A percentile compares a stretch with the other conserved stretches of the same genome.
Evolutionary conservation across 2,888 invertebrate genomes (phyloP).

Genomic region (Leptinotarsa rubiginosa): DNA sequence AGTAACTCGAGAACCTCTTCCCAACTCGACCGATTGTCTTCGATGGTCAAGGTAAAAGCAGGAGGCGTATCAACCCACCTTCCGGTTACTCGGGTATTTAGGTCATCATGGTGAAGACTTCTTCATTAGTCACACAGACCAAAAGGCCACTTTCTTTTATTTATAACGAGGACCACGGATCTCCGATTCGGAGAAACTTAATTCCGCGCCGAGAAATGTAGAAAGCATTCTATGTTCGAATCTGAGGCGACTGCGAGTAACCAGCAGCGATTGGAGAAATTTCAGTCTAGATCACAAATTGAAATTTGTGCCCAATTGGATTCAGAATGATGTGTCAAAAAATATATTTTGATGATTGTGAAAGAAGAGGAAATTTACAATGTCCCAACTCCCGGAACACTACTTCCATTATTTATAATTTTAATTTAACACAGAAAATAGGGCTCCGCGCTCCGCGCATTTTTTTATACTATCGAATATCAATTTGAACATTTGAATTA

Average conservation of each 20-base stretch:
- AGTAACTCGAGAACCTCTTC: slow-evolving; percentile 16
- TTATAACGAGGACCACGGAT: slow-evolving; percentile 15
- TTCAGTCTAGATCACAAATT: too few species aligned
- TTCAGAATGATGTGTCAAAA: too few species aligned
- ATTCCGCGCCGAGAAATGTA: slow-evolving; percentile 10
- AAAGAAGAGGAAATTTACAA: too few species aligned
- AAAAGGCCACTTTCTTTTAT: slow-evolving; percentile 15
- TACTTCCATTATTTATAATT: too few species aligned
- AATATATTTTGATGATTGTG: too few species aligned
- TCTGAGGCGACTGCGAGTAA: neutral
- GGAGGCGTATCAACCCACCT: slow-evolving; percentile 8
- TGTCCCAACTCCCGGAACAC: too few species aligned
- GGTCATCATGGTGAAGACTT: neutral
- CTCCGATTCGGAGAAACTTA: slow-evolving; percentile 6
- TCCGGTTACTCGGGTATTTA: slow-evolving; percentile 17
- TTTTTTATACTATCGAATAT: too few species aligned
- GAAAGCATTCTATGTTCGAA: slow-evolving; percentile 3
- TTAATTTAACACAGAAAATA: too few species aligned
- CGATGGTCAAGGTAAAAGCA: slow-evolving; percentile 15
- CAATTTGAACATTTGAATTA: too few species aligned
- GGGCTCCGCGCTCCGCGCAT: too few species aligned
- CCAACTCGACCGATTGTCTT: slow-evolving; percentile 5
- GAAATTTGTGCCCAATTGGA: too few species aligned
- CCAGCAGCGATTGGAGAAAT: neutral
- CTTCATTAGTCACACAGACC: slow-evolving; percentile 10